These are phyloP conservation scores for Columba janthina DNA, from an alignment of 2,113 vertebrate species.

Conservation along the genomic window DNA sequence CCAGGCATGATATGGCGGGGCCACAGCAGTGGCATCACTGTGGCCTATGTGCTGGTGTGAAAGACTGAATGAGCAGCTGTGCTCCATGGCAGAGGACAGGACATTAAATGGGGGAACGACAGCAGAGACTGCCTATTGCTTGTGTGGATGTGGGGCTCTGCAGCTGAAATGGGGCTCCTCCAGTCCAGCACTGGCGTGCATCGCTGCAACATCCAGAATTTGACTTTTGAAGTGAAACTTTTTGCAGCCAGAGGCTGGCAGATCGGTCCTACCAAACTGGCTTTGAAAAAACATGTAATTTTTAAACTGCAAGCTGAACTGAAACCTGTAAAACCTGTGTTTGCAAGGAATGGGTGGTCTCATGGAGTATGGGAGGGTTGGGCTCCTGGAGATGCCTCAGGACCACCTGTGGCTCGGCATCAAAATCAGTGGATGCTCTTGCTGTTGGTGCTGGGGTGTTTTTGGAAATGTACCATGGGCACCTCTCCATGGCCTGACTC, in stretches of 20 bases:
- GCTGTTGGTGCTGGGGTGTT: not conserved
- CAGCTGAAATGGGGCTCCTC: not conserved
- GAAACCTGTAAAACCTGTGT: not conserved
- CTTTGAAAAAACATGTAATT: not conserved
- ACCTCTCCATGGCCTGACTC: not conserved
- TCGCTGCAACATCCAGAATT: not conserved
- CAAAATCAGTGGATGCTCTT: not conserved
- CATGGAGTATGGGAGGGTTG: not conserved
- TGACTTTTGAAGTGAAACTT: not conserved
- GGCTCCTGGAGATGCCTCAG: not conserved
- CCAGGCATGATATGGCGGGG: fast-evolving
- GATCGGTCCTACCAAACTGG: not conserved
- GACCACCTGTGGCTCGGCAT: not conserved
- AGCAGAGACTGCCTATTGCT: not conserved
- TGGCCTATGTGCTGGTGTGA: not conserved
- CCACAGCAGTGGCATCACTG: fast-evolving
- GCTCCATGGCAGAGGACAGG: not conserved
- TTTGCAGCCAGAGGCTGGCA: not conserved
- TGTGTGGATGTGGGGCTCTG: not conserved
- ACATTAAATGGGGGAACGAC: fast-evolving
- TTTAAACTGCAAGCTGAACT: not conserved
- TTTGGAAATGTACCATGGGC: not conserved
- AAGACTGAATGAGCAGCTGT: not conserved
- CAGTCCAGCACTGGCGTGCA: not conserved
- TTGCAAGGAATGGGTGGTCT: not conserved